Percentiles rank a stretch among this genome's conserved stretches.
Conservation (phyloP, 2,797 vertebrate genomes). For the Podarcis siculus region DNA sequence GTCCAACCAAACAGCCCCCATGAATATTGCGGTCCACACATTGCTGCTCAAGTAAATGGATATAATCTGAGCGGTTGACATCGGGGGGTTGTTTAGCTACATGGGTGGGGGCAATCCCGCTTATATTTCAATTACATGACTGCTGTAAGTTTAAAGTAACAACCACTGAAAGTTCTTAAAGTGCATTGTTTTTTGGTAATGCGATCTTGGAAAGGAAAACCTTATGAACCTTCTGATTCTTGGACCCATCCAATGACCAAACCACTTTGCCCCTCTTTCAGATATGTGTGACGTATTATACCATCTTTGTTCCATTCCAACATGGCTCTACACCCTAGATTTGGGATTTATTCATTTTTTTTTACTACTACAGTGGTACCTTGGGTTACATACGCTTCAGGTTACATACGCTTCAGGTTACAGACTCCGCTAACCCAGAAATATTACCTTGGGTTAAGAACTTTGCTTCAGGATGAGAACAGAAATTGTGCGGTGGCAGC, state of each 20-base stretch:
- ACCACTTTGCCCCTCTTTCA: not conserved
- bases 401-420: no score
- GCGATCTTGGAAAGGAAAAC: not conserved
- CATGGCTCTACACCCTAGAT: not conserved
- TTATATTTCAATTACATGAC: not conserved
- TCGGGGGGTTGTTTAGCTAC: not conserved
- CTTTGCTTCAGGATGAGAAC: no score
- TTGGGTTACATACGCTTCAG: no score
- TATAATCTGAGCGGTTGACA: not conserved
- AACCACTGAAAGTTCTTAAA: not conserved
- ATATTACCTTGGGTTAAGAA: no score
- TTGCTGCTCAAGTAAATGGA: not conserved
- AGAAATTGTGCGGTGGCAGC: no score
- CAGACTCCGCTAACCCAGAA: no score
- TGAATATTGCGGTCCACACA: not conserved
- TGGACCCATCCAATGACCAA: not conserved
- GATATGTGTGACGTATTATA: not conserved
- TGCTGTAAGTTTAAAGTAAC: no score
- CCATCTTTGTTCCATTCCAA: not conserved
- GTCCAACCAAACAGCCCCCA: no score
- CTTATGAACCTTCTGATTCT: not conserved
- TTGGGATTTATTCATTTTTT: not conserved
- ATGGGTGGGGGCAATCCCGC: no score
- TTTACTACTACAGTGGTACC: no score
- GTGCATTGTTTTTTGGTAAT: not conserved